phyloP scores from a whole-genome alignment of 2,888 invertebrate genomes.

The Habrosyne pyritoides region DNA sequence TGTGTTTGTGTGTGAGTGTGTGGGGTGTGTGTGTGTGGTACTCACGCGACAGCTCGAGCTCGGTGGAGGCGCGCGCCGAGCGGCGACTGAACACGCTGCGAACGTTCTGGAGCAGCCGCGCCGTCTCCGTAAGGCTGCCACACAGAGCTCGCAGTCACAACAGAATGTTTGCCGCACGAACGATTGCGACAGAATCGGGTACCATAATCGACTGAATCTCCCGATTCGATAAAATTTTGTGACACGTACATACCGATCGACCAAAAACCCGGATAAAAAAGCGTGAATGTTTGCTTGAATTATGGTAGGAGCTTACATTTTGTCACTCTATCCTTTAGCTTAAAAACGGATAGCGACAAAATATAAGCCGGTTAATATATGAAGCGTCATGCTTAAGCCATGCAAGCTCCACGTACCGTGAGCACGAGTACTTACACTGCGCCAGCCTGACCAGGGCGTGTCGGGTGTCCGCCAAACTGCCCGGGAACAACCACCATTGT shows the following conservation, averaged over 20 bases:
- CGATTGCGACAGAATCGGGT: constrained; percentile 8
- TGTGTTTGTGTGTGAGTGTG: constrained; percentile 12
- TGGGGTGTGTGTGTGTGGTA: constrained; percentile 60
- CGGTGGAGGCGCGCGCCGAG: constrained; percentile 91
- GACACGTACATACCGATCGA: background rate
- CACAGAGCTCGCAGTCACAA: constrained; percentile 63
- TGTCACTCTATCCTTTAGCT: background rate
- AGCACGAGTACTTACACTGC: constrained; percentile 90
- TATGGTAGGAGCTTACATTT: background rate
- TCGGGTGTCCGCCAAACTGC: constrained; percentile 87
- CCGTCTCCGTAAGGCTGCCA: constrained; percentile 97
- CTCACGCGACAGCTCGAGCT: constrained; percentile 97
- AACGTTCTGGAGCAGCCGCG: constrained; percentile 96
- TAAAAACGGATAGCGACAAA: background rate
- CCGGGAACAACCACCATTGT: constrained; percentile 51
- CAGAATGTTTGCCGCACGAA: constrained; percentile 55
- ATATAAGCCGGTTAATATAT: background rate
- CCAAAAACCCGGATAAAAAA: background rate
- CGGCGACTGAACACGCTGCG: constrained; percentile 95
- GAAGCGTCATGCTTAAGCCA: constrained; percentile 43
- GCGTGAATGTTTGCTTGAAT: background rate
- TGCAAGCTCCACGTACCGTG: constrained; percentile 33
- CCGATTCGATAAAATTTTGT: background rate
- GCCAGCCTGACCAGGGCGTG: constrained; percentile 95
- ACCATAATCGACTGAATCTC: background rate